Evolutionary conservation across 2,888 invertebrate species (phyloP).

Genomic region (Troides helena): DNA sequence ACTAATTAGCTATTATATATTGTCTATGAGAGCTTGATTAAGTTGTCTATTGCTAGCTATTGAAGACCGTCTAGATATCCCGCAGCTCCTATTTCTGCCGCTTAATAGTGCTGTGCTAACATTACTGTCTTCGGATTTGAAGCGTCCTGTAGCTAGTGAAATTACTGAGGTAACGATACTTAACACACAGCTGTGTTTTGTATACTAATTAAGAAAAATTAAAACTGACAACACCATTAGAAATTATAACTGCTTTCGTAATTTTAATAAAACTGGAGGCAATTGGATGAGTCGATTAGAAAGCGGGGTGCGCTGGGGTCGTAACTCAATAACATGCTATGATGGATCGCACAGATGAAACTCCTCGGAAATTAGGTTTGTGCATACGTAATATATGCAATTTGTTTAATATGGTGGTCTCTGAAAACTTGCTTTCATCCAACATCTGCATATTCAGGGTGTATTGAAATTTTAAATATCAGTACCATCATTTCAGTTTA

Average conservation of each 20-base stretch:
- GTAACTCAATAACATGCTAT: conserved; percentile 42
- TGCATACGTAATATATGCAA: conserved; percentile 26
- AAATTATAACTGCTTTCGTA: conserved; percentile 31
- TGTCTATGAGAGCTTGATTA: too few relatives aligned
- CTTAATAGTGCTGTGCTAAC: too few relatives aligned
- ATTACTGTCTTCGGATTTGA: too few relatives aligned
- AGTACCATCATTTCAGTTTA: too few relatives aligned
- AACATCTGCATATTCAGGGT: neutral
- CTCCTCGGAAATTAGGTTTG: conserved; percentile 27
- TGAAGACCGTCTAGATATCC: too few relatives aligned
- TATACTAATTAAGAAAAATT: neutral
- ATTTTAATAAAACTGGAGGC: conserved; percentile 39
- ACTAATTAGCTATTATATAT: too few relatives aligned
- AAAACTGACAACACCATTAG: conserved; percentile 3
- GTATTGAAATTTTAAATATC: neutral
- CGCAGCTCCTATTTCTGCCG: too few relatives aligned
- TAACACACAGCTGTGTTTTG: too few relatives aligned
- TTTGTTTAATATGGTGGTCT: conserved; percentile 21
- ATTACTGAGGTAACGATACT: too few relatives aligned
- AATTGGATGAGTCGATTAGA: conserved; percentile 39
- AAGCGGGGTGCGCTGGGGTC: conserved; percentile 34
- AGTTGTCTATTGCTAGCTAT: too few relatives aligned
- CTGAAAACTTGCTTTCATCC: neutral
- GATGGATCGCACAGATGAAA: conserved; percentile 43
- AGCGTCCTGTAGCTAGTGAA: too few relatives aligned